Base-by-base conservation (phyloP, 2,113 vertebrate species). In the Crypturellus undulatus region DNA sequence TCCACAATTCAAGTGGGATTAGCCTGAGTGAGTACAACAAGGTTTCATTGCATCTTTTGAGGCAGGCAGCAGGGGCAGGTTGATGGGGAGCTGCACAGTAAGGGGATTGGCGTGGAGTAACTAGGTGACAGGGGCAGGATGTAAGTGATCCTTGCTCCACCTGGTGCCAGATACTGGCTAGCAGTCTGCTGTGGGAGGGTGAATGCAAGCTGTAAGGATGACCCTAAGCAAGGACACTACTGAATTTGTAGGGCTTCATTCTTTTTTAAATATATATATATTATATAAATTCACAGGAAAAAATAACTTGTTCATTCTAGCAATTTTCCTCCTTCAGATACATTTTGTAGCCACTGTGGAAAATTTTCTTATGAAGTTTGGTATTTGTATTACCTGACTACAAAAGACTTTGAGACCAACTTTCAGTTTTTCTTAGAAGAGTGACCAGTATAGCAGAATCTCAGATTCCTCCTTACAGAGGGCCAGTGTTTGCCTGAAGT, bases 331-430 rank as follows among this genome's bases (percentile, higher is more conserved):
- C 34, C 62, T 95, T 52, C 54, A 92, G 62, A 87, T 80, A 93
- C 20, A 71, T 85, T 94, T 96, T 89, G 79, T 72, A 93, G 40
- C 72, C 47, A 45, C 0, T 0, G 17, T 60, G 18, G 47, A 92
- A 90, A 20, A 76, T 90, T 86, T 94, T 76, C 60, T 81, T 34
- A 67, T 28, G n/a, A 43, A 91, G 60, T 64, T 90, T 47, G 59
- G 58, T 1, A 59, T 64, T 92, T 96, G 93, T 89, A 87, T 89
- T 92, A 80, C 51, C 56, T 70, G 60, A 52, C 93, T 92, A 60
- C 97, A 96, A 94, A 89, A 94, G 88, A 91, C 75, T 72, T 94
- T 80, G 63, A 94, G 87, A 84, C 21, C 79, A 51, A 92, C 76
- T 92, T 93, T 92, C 70, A 75, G 15, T 78, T 2, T 0, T 68